Conservation (phyloP, 37 sponge, comb jelly and placozoan genomes). For the Ephydatia muelleri region DNA sequence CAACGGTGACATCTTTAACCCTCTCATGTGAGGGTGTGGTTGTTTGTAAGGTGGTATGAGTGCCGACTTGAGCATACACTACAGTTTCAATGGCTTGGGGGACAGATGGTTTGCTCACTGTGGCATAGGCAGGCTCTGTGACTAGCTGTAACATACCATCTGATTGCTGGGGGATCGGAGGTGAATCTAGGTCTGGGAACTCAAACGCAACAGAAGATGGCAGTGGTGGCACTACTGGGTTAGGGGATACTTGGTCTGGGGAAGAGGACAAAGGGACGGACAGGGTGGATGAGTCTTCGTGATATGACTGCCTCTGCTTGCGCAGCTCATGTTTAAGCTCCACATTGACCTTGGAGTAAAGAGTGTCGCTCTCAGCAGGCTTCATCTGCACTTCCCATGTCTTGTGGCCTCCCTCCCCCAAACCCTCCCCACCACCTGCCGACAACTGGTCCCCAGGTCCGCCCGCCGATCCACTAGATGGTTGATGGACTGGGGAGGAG, state of each 20-base stretch:
- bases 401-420: not conserved
- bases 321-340: conserved; percentile 7
- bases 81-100: not conserved
- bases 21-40: not conserved
- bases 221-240: not conserved
- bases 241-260: not conserved
- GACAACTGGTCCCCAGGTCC: too few species aligned
- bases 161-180: not conserved
- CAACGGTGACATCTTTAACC: conserved; percentile 7
- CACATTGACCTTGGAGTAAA: conserved; percentile 10
- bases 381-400: not conserved
- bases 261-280: not conserved
- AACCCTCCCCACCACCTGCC: not conserved
- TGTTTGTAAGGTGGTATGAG: not conserved
- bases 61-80: not conserved
- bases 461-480: too few species aligned
- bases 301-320: not conserved
- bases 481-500: too few species aligned
- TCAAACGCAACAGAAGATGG: not conserved
- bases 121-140: not conserved
- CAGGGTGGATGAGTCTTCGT: not conserved
- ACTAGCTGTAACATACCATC: not conserved
- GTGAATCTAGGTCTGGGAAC: not conserved
- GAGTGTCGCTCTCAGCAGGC: not conserved
- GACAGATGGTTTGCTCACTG: not conserved